Evolutionary conservation across 2,888 invertebrate species (phyloP).

Genomic region (Ormyrus thymus): DNA sequence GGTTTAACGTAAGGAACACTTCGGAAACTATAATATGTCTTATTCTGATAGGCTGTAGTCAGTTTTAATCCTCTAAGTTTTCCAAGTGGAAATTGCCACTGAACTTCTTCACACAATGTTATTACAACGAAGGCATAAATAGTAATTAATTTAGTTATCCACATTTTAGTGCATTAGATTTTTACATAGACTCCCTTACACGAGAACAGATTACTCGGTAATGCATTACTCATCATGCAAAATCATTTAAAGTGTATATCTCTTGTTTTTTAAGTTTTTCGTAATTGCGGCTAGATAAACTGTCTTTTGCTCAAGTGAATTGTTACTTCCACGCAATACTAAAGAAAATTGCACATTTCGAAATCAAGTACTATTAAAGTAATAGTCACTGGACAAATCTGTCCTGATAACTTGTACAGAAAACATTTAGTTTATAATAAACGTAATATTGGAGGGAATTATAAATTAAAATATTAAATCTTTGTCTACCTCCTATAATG

Average conservation of each 20-base stretch:
- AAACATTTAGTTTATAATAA: too few relatives aligned
- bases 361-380: neutral
- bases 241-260: neutral
- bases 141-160: conserved; percentile 5
- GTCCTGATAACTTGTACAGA: too few relatives aligned
- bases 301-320: neutral
- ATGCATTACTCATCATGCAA: neutral
- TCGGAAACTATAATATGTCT: conserved; percentile 67
- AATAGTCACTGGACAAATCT: neutral
- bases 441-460: too few relatives aligned
- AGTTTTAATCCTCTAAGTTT: conserved; percentile 65
- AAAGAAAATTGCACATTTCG: conserved; percentile 1
- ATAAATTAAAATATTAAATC: too few relatives aligned
- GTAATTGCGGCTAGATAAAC: neutral
- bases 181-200: neutral
- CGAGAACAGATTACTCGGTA: neutral
- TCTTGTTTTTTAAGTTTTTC: neutral
- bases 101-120: conserved; percentile 15
- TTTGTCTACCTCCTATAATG: too few relatives aligned
- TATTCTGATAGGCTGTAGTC: conserved; percentile 61
- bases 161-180: neutral
- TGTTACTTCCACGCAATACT: neutral
- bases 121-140: neutral
- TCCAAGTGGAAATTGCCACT: conserved; percentile 64
- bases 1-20: conserved; percentile 70